Conservation (phyloP, 2,113 vertebrate genomes). For the Tetraodon nigroviridis region DNA sequence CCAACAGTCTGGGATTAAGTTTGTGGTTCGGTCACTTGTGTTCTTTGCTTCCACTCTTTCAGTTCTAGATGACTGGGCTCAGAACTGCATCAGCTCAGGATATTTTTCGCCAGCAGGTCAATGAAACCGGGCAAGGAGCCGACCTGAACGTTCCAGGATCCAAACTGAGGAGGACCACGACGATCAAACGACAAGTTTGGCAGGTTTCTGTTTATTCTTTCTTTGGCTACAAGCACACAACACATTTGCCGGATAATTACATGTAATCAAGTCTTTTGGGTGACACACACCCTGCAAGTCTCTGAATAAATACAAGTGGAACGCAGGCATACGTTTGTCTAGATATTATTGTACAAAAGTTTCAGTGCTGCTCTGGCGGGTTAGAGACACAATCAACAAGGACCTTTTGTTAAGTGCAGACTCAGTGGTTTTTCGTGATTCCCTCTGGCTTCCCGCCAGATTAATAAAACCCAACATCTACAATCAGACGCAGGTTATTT, state of each 20-base stretch:
- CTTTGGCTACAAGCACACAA: constrained; percentile 42
- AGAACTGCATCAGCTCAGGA: too few relatives aligned
- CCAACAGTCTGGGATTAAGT: too few relatives aligned
- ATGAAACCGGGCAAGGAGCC: too few relatives aligned
- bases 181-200: neutral
- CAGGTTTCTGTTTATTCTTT: constrained; percentile 38
- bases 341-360: constrained; percentile 34
- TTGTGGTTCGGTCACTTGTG: too few relatives aligned
- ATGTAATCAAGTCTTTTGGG: constrained; percentile 33
- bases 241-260: constrained; percentile 50
- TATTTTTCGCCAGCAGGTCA: too few relatives aligned
- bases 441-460: constrained; percentile 1
- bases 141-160: too few relatives aligned
- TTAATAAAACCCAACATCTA: constrained; percentile 28
- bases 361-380: constrained; percentile 29
- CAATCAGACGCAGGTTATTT: constrained; percentile 14
- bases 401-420: constrained; percentile 17
- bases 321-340: constrained; percentile 34
- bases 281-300: constrained; percentile 26
- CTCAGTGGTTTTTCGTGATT: constrained; percentile 14
- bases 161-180: too few relatives aligned
- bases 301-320: constrained; percentile 37
- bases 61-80: too few relatives aligned
- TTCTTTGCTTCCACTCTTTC: too few relatives aligned
- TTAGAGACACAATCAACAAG: constrained; percentile 30